Base-by-base conservation (phyloP, 2,113 vertebrate genomes). In the Hirundichthys speculiger region DNA sequence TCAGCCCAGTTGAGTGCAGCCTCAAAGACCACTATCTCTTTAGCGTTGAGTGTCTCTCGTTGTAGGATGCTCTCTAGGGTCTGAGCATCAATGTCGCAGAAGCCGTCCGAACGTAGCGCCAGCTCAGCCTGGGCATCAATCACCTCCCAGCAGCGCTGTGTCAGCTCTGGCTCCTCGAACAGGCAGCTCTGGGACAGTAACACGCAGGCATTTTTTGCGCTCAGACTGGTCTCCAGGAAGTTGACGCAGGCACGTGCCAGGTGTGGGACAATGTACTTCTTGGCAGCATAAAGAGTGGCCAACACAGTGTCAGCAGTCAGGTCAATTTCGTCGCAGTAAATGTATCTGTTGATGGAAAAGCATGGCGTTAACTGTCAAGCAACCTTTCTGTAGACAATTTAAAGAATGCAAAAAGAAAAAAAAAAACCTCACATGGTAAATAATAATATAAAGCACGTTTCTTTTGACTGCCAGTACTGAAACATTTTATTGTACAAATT, bases 221-320 rank as follows among this genome's bases (percentile, higher is more conserved):
- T 98, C 61, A 99, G 91, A 64, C 96, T 98, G 1, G 96, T 99
- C 92, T 99, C 97, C 61, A 99, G 93, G 89, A 98, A 99, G 91
- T 95, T 98, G 69, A 99, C 96, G 0, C 97, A 99, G 66, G 97
- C 96, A 0, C 97, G 93, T 63, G 96, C 96, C 41, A 99, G 95
- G 82, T 99, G 97, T 83, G 96, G 97, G 64, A 99, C 96, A 1
- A 99, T 99, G 90, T 99, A 99, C 70, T 99, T 99, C 90, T 99
- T 99, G 85, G 97, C 96, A 81, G 96, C 96, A 19, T 99, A 99
- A 24, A 99, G 93, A 42, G 96, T 99, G 68, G 97, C 97, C 86
- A 99, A 82, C 18, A 99, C 97, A 0, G 96, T 99, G 82, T 99
- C 97, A 5, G 97, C 97, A 46, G 95, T 95, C 89, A 98, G 84